phyloP scores from a whole-genome alignment of 2,797 vertebrate genomes.

The Glossophaga mutica region DNA sequence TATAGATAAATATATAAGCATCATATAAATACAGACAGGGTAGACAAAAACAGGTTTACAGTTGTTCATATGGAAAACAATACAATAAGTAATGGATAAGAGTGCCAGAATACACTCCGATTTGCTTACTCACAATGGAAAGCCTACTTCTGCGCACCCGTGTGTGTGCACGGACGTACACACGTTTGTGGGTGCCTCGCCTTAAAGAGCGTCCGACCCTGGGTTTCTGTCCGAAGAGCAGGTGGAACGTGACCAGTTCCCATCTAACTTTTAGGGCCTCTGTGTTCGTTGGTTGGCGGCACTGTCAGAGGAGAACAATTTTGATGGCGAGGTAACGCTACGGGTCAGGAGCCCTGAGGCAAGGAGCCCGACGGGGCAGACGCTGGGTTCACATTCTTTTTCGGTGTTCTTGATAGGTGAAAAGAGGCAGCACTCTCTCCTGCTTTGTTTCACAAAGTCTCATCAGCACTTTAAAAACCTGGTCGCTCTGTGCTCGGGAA shows the following conservation, averaged over 20 bases:
- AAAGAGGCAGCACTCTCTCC: not conserved
- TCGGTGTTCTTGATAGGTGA: no score
- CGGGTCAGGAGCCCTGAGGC: not conserved
- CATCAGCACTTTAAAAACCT: not conserved
- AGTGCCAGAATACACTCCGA: no score
- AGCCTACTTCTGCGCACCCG: no score
- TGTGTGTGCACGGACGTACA: rapidly evolving
- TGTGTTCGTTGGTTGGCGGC: not conserved
- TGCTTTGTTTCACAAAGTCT: not conserved
- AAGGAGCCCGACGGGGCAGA: rapidly evolving
- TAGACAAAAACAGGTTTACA: not conserved
- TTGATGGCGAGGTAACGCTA: not conserved
- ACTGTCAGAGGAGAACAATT: no score
- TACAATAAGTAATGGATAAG: no score
- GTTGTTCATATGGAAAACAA: no score
- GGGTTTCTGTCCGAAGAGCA: not conserved
- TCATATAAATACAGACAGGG: not conserved
- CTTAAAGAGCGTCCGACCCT: not conserved
- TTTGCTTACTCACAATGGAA: no score
- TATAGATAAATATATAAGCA: not conserved
- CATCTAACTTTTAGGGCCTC: not conserved
- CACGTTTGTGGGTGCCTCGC: rapidly evolving
- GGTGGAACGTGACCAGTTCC: not conserved
- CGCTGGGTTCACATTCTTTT: rapidly evolving
- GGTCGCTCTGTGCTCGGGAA: not conserved